Percentiles rank a stretch among this genome's conserved stretches.
These are phyloP conservation scores for Xiphias gladius DNA, from an alignment of 2,113 vertebrate species.

Conservation along the genomic window DNA sequence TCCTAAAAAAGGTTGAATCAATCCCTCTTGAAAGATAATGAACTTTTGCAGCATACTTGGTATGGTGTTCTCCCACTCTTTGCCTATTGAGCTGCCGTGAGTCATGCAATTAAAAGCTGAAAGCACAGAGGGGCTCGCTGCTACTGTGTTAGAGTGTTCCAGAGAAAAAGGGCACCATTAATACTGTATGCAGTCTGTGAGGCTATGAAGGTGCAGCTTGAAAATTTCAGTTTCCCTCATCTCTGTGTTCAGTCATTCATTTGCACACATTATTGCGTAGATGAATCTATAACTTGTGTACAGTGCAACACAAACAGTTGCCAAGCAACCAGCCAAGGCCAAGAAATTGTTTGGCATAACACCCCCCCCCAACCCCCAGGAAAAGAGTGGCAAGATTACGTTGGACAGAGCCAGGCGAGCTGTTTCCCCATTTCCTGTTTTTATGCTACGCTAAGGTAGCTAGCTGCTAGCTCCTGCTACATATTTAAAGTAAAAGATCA, in stretches of 20 bases:
- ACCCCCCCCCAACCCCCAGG: too few relatives aligned
- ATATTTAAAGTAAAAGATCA: too few relatives aligned
- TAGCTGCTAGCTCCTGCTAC: too few relatives aligned
- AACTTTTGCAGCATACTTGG: conserved; percentile 43
- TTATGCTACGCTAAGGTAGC: too few relatives aligned
- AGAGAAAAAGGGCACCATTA: conserved; percentile 64
- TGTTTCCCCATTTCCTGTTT: too few relatives aligned
- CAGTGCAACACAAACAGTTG: too few relatives aligned
- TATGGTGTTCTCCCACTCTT: conserved; percentile 57
- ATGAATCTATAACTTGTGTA: not conserved
- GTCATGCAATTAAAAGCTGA: conserved; percentile 70
- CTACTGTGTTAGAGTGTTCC: conserved; percentile 48
- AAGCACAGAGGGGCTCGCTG: conserved; percentile 36
- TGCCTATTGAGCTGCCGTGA: conserved; percentile 57
- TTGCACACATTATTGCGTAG: conserved; percentile 33
- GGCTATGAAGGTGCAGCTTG: conserved; percentile 37
- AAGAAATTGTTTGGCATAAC: too few relatives aligned
- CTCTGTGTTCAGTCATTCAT: conserved; percentile 42
- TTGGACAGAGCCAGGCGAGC: too few relatives aligned
- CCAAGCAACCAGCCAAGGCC: too few relatives aligned
- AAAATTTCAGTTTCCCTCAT: conserved; percentile 44
- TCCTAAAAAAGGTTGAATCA: conserved; percentile 23
- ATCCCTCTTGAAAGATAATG: conserved; percentile 43
- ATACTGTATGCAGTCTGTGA: conserved; percentile 49
- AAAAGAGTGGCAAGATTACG: too few relatives aligned